A percentile compares a stretch with the other conserved stretches of the same genome.
Conservation (phyloP, 2,888 invertebrate species). For the Aphodius granarius region DNA sequence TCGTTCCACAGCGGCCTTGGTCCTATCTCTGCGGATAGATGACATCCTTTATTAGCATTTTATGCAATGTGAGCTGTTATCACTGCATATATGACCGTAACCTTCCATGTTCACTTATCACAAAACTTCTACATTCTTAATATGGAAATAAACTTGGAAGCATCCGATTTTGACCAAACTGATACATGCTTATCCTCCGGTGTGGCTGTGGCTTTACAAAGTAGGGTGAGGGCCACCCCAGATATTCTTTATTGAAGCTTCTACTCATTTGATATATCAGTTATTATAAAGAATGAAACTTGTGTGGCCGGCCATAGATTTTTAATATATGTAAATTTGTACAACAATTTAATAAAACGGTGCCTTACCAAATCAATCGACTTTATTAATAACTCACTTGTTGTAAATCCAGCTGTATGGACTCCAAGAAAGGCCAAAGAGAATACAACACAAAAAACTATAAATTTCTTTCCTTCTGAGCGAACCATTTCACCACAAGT, state of each 20-base stretch:
- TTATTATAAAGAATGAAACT: too few relatives aligned
- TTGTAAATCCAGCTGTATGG: background rate
- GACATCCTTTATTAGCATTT: constrained; percentile 10
- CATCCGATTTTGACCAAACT: too few relatives aligned
- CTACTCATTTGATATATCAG: too few relatives aligned
- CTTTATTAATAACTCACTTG: too few relatives aligned
- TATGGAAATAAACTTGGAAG: background rate
- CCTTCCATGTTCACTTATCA: background rate
- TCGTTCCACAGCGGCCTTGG: constrained; percentile 58
- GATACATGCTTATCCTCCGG: too few relatives aligned
- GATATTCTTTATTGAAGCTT: too few relatives aligned
- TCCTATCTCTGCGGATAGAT: constrained; percentile 40
- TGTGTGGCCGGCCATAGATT: too few relatives aligned
- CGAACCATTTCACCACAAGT: background rate
- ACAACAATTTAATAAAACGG: too few relatives aligned
- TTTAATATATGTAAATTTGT: too few relatives aligned
- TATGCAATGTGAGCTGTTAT: constrained; percentile 1
- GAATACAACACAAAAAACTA: background rate
- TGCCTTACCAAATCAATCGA: too few relatives aligned
- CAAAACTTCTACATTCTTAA: background rate
- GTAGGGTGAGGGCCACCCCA: too few relatives aligned
- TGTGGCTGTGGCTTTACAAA: too few relatives aligned
- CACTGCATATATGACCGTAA: background rate
- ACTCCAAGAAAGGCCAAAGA: background rate
- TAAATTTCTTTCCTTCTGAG: background rate